phyloP scores from a whole-genome alignment of 2,113 vertebrate genomes.

The Conger conger region DNA sequence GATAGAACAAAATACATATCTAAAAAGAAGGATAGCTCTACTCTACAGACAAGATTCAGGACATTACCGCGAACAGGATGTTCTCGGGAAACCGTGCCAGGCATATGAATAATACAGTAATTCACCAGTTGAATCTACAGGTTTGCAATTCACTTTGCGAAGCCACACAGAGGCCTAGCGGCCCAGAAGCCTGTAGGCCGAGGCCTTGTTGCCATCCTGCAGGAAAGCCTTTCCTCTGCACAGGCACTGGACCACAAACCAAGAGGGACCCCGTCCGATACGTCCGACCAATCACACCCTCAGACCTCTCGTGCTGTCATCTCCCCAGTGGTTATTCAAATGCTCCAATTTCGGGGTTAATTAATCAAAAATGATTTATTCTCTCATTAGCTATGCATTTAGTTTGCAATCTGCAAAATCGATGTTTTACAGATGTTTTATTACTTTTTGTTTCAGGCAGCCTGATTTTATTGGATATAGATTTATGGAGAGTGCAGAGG shows the following conservation, averaged over 20 bases:
- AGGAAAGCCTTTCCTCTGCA: conserved; percentile 34
- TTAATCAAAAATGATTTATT: conserved; percentile 82
- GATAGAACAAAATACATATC: background rate
- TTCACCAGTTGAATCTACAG: background rate
- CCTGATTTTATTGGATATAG: conserved; percentile 78
- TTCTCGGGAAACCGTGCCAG: background rate
- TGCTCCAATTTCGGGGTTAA: conserved; percentile 72
- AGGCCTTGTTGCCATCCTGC: conserved; percentile 33
- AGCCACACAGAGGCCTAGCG: background rate
- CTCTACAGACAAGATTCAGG: background rate
- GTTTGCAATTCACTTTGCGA: background rate
- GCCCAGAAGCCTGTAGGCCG: background rate
- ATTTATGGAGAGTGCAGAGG: conserved; percentile 71
- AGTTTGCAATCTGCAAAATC: conserved; percentile 72
- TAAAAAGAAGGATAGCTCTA: background rate
- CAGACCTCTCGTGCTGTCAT: conserved; percentile 55
- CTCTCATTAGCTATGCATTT: conserved; percentile 77
- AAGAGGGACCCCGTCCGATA: conserved; percentile 42
- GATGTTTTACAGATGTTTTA: conserved; percentile 77
- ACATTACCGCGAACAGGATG: background rate
- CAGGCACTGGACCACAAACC: conserved; percentile 39
- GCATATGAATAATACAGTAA: background rate
- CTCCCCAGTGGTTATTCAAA: conserved; percentile 62
- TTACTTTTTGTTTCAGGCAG: conserved; percentile 70
- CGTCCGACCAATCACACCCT: conserved; percentile 51